Evolutionary conservation across 2,797 vertebrate genomes (phyloP).

Genomic region (Epinephelus malabaricus): DNA sequence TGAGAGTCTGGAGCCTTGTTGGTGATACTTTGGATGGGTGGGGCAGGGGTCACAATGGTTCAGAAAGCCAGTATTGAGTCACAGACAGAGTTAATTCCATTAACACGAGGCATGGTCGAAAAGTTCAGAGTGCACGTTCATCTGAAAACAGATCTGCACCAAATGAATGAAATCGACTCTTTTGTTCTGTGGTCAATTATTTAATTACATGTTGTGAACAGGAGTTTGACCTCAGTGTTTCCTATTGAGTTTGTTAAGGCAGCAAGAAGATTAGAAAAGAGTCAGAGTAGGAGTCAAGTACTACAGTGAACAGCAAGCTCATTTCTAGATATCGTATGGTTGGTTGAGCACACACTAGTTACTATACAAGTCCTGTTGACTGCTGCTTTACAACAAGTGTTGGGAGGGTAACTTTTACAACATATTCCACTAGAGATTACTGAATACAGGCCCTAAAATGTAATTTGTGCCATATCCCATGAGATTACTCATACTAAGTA

Average conservation of each 20-base stretch:
- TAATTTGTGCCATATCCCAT: too few species aligned
- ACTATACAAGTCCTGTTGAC: slow-evolving; percentile 8
- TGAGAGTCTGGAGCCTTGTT: slow-evolving; percentile 16
- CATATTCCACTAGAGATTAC: too few species aligned
- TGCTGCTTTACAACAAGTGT: slow-evolving; percentile 10
- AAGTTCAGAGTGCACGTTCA: slow-evolving; percentile 68
- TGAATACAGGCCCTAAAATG: too few species aligned
- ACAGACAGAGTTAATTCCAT: slow-evolving; percentile 75
- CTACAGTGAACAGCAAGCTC: slow-evolving; percentile 20
- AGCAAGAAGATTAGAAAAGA: slow-evolving; percentile 47
- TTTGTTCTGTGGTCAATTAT: slow-evolving; percentile 78
- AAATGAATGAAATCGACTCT: slow-evolving; percentile 73
- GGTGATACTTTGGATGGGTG: slow-evolving; percentile 44
- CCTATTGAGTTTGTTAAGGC: slow-evolving; percentile 68
- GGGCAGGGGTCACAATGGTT: slow-evolving; percentile 71
- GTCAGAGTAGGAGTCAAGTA: neutral
- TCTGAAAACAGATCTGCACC: slow-evolving; percentile 63
- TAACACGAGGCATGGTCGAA: slow-evolving; percentile 65
- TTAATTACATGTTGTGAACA: slow-evolving; percentile 74
- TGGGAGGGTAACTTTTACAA: too few species aligned
- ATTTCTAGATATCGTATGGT: slow-evolving; percentile 26
- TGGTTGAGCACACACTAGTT: slow-evolving; percentile 26
- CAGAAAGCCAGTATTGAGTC: slow-evolving; percentile 65
- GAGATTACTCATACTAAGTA: too few species aligned
- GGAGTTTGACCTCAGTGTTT: slow-evolving; percentile 74